These are phyloP conservation scores for Caenorhabditis sp. DNA, from an alignment of 2,888 invertebrate genomes.

Conservation along the genomic window DNA sequence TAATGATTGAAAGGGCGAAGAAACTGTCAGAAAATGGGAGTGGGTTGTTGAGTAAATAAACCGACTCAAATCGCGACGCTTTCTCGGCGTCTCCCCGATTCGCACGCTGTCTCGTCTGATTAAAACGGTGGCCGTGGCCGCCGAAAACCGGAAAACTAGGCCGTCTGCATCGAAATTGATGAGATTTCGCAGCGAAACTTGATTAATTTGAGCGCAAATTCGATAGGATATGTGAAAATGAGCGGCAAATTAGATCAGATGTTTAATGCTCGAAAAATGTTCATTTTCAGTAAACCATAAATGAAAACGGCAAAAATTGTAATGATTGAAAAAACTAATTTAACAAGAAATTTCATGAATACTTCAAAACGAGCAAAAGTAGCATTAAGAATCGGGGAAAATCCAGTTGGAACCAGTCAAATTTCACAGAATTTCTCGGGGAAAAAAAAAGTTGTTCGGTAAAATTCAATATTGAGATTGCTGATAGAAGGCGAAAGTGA, in stretches of 20 bases:
- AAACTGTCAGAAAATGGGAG: constrained; percentile 10
- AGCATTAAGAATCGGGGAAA: too few species aligned
- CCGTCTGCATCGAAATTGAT: background rate
- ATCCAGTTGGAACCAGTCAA: too few species aligned
- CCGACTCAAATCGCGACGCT: background rate
- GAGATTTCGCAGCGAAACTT: background rate
- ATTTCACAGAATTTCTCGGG: background rate
- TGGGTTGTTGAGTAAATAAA: constrained; percentile 48
- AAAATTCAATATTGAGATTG: constrained; percentile 27
- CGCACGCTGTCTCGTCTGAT: constrained; percentile 14
- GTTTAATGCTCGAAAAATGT: too few species aligned
- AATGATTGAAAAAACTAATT: too few species aligned
- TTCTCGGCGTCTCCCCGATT: constrained; percentile 24
- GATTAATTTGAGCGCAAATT: background rate
- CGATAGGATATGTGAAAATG: too few species aligned
- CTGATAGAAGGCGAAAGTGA: constrained; percentile 59
- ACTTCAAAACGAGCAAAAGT: too few species aligned
- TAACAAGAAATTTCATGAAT: background rate
- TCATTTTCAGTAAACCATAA: too few species aligned
- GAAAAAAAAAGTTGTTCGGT: background rate
- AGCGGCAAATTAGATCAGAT: too few species aligned
- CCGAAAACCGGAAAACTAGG: background rate
- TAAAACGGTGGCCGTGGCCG: constrained; percentile 19
- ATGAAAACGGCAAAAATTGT: too few species aligned
- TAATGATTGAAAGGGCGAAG: background rate